Conservation (phyloP, 2,797 vertebrate genomes). For the Lophotriccus pileatus region DNA sequence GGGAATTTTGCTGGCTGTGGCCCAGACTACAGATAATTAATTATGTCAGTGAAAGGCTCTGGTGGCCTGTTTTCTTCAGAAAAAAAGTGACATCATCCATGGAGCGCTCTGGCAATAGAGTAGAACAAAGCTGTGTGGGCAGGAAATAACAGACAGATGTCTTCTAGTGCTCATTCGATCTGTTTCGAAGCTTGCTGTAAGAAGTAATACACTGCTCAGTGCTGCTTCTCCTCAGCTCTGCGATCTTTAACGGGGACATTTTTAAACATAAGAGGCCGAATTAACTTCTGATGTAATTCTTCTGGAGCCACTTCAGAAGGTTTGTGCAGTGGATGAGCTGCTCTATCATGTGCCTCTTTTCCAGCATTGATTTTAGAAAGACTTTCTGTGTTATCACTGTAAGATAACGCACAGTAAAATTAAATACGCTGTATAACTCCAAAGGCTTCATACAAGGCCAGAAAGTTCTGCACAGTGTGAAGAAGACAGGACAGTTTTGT, state of each 20-base stretch:
- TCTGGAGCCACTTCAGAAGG: constrained; percentile 48
- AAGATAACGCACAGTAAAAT: background rate
- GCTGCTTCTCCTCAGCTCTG: constrained; percentile 43
- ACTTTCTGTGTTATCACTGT: background rate
- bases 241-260: background rate
- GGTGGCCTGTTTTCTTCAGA: constrained; percentile 79
- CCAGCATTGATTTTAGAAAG: background rate
- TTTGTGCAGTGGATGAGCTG: constrained; percentile 4
- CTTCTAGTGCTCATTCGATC: constrained; percentile 74
- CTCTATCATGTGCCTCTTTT: background rate
- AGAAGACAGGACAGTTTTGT: background rate
- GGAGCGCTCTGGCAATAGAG: constrained; percentile 76
- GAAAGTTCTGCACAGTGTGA: background rate
- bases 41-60: constrained; percentile 80
- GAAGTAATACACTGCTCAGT: constrained; percentile 35
- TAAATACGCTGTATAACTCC: background rate
- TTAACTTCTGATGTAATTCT: constrained; percentile 44
- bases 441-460: background rate
- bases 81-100: constrained; percentile 80
- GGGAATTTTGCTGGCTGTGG: constrained; percentile 74
- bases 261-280: constrained; percentile 10
- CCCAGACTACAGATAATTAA: constrained; percentile 82
- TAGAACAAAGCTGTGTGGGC: constrained; percentile 77
- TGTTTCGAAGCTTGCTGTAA: constrained; percentile 63
- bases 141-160: constrained; percentile 82